Evolutionary conservation across 2,113 vertebrate species (phyloP), one percentile per base, ranked within the genome.

Genomic region (Coryphaenoides rupestris): DNA sequence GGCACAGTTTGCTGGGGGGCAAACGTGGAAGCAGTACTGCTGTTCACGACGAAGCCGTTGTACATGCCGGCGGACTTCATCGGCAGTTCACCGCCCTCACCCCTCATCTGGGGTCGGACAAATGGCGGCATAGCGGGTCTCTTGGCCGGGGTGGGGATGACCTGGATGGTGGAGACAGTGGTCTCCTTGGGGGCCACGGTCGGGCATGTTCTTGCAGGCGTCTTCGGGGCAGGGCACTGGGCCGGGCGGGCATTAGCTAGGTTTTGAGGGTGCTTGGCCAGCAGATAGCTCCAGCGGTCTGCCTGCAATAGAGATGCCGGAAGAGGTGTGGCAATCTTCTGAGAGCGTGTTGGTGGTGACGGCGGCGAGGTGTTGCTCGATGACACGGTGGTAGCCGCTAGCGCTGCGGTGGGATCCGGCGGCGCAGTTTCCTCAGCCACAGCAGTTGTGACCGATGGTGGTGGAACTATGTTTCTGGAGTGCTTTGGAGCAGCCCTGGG

Each of bases 1-100:
- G n/a, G 23, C 3, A 61, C 33, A 2, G 62, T 7, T 1, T 24
- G 46, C 21, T 23, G 26, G 0, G 5, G 19, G 14, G 5, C 5
- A 23, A 15, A 21, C 7, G 14, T 14, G 45, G 21, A 65, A 3
- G 19, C 2, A 14, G 45, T 68, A 12, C 46, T 19, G 23, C 14
- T 70, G 58, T 75, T 81, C 6, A 40, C 2, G 5, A 66, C 79
- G 69, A 95, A 98, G 1, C 91, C 93, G 59, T 84, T 78, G 6
- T 94, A 98, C 85, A 91, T 93, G 58, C 87, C 92, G 15, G 95
- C 93, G 0, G 93, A 86, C 75, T 95, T 96, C n/a, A 74, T 58
- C 0, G 92, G 86, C 5, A 91, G 79, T 1, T 87, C 72, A 1
- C 79, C 83, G 21, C 65, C 63, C 2, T 81, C 78, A 4, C 24